These are phyloP conservation scores for Lamellibrachia luymesi DNA, from an alignment of 1,140 invertebrate species.

Conservation along the genomic window DNA sequence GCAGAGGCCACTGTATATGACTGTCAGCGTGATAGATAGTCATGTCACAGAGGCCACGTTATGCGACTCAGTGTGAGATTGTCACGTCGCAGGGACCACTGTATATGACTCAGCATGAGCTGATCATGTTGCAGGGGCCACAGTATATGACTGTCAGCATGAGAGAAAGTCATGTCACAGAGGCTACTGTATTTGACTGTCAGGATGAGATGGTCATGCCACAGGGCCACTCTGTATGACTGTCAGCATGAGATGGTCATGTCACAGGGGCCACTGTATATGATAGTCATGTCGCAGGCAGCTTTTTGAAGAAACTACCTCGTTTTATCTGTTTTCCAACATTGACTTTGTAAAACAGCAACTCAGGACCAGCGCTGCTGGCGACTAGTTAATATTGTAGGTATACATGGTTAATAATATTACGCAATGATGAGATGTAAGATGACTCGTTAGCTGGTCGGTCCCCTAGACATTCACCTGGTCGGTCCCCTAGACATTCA, in stretches of 20 bases:
- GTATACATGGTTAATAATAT: background rate
- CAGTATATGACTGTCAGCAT: background rate
- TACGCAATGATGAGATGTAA: background rate
- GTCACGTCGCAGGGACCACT: too few species aligned
- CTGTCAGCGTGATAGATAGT: too few species aligned
- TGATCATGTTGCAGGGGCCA: background rate
- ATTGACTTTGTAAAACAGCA: background rate
- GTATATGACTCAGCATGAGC: too few species aligned
- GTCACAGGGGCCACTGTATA: too few species aligned
- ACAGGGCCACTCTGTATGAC: background rate
- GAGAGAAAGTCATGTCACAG: background rate
- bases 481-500: background rate
- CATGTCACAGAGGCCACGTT: too few species aligned
- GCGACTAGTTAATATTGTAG: background rate
- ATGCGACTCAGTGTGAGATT: too few species aligned
- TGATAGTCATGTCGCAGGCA: background rate
- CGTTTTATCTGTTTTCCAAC: conserved; percentile 1
- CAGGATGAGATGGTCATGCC: background rate
- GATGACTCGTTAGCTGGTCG: background rate
- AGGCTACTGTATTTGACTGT: background rate
- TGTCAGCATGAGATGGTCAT: background rate
- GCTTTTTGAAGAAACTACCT: background rate
- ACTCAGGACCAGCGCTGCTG: background rate
- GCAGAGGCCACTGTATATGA: too few species aligned
- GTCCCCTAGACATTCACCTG: background rate